Evolutionary conservation across 2,113 vertebrate species (phyloP).

Genomic region (Atrichornis clamosus): DNA sequence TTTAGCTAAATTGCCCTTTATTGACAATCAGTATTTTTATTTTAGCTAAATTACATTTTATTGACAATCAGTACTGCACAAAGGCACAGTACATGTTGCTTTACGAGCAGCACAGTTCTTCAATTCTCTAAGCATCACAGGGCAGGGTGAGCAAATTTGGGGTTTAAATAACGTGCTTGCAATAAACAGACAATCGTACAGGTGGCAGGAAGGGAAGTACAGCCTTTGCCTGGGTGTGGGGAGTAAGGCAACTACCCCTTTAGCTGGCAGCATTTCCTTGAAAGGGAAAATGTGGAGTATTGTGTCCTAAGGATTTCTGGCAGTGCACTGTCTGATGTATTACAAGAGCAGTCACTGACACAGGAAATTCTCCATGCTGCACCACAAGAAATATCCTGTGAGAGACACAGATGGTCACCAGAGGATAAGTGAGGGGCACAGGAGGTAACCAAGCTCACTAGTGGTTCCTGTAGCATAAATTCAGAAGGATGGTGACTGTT

Average conservation of each 20-base stretch:
- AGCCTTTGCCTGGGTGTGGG: not conserved
- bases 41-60: constrained; percentile 18
- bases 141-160: not conserved
- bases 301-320: not conserved
- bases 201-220: not conserved
- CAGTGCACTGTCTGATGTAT: not conserved
- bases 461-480: not conserved
- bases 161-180: not conserved
- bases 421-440: not conserved
- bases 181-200: not conserved
- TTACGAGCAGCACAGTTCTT: not conserved
- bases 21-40: not conserved
- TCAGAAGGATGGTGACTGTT: not conserved
- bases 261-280: not conserved
- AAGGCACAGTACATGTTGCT: not conserved
- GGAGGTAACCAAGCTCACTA: not conserved
- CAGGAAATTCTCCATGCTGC: not conserved
- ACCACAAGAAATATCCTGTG: not conserved
- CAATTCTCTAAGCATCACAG: not conserved
- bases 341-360: not conserved
- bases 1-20: not conserved
- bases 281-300: not conserved
- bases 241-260: not conserved
- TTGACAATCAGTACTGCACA: not conserved
- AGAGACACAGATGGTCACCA: not conserved